Evolutionary conservation across 2,888 invertebrate genomes (phyloP).

Genomic region (Caenorhabditis japonica): DNA sequence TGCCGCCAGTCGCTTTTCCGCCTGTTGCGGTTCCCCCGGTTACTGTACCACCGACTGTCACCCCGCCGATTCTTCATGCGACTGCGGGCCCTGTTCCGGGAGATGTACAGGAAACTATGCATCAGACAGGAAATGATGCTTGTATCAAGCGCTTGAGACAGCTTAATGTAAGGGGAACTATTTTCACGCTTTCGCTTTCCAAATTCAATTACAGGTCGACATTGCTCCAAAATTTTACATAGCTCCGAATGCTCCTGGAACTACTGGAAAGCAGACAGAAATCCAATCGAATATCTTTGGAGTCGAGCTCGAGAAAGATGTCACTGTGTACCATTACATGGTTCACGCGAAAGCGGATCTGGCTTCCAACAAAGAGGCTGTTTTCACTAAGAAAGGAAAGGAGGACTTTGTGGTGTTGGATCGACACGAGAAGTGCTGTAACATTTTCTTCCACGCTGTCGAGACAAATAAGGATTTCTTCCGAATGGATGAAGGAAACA

Average conservation of each 20-base stretch:
- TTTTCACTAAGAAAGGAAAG: constrained; percentile 48
- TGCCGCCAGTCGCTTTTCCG: constrained; percentile 37
- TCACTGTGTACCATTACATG: constrained; percentile 24
- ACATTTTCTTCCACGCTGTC: constrained; percentile 34
- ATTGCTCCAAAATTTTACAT: constrained; percentile 5
- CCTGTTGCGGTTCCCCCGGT: constrained; percentile 22
- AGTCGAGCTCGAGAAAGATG: constrained; percentile 16
- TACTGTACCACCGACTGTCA: neutral
- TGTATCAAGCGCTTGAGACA: constrained; percentile 30
- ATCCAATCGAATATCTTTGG: constrained; percentile 56
- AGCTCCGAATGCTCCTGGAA: constrained; percentile 4
- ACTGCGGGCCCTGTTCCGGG: neutral
- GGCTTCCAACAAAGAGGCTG: neutral
- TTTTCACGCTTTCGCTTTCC: neutral
- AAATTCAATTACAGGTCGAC: constrained; percentile 7
- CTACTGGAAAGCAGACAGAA: neutral
- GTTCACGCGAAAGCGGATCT: constrained; percentile 15
- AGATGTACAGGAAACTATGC: constrained; percentile 7
- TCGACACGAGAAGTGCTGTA: constrained; percentile 47
- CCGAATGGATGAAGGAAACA: constrained; percentile 22
- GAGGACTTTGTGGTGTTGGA: constrained; percentile 54
- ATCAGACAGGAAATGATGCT: constrained; percentile 14
- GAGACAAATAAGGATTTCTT: constrained; percentile 44
- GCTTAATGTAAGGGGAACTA: constrained; percentile 7
- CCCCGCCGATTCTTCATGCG: no score